Base-by-base conservation (phyloP, 2,888 invertebrate species). In the Rhagonycha lutea region DNA sequence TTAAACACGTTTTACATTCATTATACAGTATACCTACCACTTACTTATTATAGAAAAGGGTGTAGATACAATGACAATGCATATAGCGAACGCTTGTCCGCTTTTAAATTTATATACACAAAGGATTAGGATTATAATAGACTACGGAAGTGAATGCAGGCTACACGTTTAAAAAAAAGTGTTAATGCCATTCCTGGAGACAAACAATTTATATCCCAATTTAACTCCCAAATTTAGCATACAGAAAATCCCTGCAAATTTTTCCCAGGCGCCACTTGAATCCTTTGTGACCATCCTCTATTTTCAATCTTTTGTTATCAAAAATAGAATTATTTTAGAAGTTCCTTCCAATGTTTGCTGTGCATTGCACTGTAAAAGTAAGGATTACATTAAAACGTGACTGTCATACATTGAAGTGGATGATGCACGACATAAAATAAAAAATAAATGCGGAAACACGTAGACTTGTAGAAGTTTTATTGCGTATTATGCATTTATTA, bases 21-120 rank as follows among this genome's bases (percentile, higher is more conserved):
- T 83, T 82, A 83, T 79, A 80, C 80, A 81, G 80, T 82, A 81
- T 82, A 83, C 81, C 83, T 82, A 83, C 83, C 83, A 84, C 83
- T 84, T 82, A 81, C 80, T 75, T 79, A 80, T 80, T 82, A 80
- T 80, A 76, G 67, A 63, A 14, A 62, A 70, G 74, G 70, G 76
- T 18, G 76, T 76, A 67, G 76, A 29, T 74, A 76, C 70, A 77
- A 70, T 75, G 72, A 72, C 72, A 78, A 62, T 73, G 67, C 26
- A 72, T 74, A 72, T 67, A 74, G 29, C 74, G 29, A 74, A 68
- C 69, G 76, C 70, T 74, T 72, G 74, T 77, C 72, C 74, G 74
- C 73, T 73, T 78, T 61, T 74, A 68, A 71, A 76, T 78, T 69
- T 73, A 70, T 61, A 62, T 72, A 75, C 74, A 75, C 77, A 78